Evolutionary conservation across 2,797 vertebrate genomes (phyloP), one percentile per base, ranked within the genome.

Genomic region (Oreochromis grahami): DNA sequence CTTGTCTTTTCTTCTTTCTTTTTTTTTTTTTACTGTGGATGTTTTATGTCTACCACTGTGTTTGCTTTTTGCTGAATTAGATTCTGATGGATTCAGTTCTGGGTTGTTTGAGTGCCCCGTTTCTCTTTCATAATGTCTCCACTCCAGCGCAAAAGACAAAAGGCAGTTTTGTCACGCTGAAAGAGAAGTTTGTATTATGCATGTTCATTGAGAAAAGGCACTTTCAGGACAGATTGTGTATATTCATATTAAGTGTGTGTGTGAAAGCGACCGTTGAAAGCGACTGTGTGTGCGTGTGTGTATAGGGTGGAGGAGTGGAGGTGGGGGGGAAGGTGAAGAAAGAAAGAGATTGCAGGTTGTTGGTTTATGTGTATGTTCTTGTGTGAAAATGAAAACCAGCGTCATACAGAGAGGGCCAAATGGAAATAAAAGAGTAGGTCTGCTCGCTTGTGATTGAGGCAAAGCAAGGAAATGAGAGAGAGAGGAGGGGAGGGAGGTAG

Each of bases 341-440:
- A 70, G 60, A 72, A 15, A 38, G 34, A 79, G 76, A 55, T 14
- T 55, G 51, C 41, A 77, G 77, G 45, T 79, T 80, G 26, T 68
- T 38, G 53, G 79, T 79, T 34, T 76, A 82, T 76, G 65, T 77
- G 60, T 82, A 81, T 51, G 85, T 51, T 74, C 29, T 50, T 50
- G 70, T 74, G 70, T 7, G 29, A 50, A 74, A 50, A 74, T 60
- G 76, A 74, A 74, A 79, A 83, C 81, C 81, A 88, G 77, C 85
- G 72, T 80, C 88, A 76, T 81, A 86, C 34, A 48, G 52, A 34
- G 7, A 85, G 72, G 86, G 84, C 84, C 83, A 91, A 83, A 89
- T 63, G 79, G 83, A 86, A 92, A 92, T 87, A 90, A 92, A 91
- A 89, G 89, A 91, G 84, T 34, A 21, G 89, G 89, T 87, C 89